These are phyloP conservation scores for Speoplatyrhinus poulsoni DNA, from an alignment of 2,113 vertebrate species.

Conservation along the genomic window DNA sequence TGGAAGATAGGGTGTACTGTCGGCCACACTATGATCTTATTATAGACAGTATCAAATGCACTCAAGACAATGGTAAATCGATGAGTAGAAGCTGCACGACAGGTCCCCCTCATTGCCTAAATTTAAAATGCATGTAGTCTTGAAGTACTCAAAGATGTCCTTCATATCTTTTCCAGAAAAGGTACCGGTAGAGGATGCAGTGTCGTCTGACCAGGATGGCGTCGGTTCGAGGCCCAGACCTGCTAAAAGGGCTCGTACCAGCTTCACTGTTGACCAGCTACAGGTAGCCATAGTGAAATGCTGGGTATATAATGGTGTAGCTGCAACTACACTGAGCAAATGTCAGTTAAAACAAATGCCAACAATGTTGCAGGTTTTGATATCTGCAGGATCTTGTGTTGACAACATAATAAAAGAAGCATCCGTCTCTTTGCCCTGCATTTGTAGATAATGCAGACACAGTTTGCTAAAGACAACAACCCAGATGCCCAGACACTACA, in stretches of 20 bases:
- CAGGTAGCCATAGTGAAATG: constrained; percentile 80
- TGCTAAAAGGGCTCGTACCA: constrained; percentile 95
- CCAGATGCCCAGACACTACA: constrained; percentile 96
- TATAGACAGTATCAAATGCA: constrained; percentile 92
- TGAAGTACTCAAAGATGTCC: background rate
- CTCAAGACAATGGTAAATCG: constrained; percentile 87
- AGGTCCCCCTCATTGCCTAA: background rate
- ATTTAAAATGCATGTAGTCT: background rate
- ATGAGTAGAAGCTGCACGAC: background rate
- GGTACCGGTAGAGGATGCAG: constrained; percentile 82
- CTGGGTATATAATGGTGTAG: background rate
- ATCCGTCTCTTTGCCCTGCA: background rate
- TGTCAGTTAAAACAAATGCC: background rate
- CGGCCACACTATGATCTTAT: constrained; percentile 92
- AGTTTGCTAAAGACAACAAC: constrained; percentile 98
- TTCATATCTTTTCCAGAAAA: constrained; percentile 74
- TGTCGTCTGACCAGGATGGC: constrained; percentile 85
- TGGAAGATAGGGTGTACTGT: constrained; percentile 93
- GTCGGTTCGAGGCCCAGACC: constrained; percentile 82
- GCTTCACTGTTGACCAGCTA: constrained; percentile 96
- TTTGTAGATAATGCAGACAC: constrained; percentile 93
- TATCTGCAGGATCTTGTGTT: background rate
- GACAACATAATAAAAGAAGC: too few species aligned
- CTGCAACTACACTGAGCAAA: background rate
- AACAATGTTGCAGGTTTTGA: background rate